Conservation (phyloP, 2,797 vertebrate genomes). For the Notoglanidium macrostoma region DNA sequence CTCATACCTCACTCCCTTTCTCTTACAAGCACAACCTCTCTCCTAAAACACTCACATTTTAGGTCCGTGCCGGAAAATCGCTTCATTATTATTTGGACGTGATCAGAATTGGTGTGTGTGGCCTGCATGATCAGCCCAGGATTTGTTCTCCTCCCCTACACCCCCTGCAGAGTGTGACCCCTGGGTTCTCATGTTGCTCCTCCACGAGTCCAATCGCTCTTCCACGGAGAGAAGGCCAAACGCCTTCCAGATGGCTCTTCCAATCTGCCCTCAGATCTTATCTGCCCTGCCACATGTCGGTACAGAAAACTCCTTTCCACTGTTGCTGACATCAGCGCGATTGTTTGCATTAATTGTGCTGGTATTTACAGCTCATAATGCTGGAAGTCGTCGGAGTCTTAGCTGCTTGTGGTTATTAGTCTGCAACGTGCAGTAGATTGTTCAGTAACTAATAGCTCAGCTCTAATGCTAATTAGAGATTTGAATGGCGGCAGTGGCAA, state of each 20-base stretch:
- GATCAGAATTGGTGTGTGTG: constrained; percentile 27
- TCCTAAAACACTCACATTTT: neutral
- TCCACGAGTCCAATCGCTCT: constrained; percentile 62
- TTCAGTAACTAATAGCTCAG: neutral
- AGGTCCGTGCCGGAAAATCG: neutral
- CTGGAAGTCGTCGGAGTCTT: neutral
- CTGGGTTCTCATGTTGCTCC: constrained; percentile 59
- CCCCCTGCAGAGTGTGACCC: constrained; percentile 62
- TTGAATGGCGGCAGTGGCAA: neutral
- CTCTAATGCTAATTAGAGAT: neutral
- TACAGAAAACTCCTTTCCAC: constrained; percentile 40
- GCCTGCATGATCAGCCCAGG: constrained; percentile 18
- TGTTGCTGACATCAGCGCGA: neutral
- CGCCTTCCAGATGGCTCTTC: constrained; percentile 83
- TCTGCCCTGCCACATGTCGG: constrained; percentile 75
- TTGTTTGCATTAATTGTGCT: neutral
- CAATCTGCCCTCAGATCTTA: constrained; percentile 78
- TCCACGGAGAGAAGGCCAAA: constrained; percentile 70
- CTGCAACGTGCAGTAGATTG: neutral
- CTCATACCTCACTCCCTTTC: neutral
- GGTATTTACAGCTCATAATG: constrained; percentile 10
- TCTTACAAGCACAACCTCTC: neutral
- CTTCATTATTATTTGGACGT: neutral
- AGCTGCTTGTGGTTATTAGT: neutral
- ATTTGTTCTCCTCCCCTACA: constrained; percentile 42